phyloP scores from a whole-genome alignment of 2,797 vertebrate genomes.

The Syngnathus rostellatus region DNA sequence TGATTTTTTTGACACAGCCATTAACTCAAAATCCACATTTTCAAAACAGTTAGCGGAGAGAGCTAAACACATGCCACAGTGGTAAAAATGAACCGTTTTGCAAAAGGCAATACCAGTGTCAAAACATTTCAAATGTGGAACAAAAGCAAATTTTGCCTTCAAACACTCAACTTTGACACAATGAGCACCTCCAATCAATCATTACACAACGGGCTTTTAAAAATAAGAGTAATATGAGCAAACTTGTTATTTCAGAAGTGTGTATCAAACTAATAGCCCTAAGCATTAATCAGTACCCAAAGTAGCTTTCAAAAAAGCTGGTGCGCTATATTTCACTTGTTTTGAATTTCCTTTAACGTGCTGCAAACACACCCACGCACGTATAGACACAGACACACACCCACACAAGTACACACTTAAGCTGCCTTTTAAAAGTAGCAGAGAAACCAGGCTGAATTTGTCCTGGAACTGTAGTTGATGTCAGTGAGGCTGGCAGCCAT shows the following conservation, averaged over 20 bases:
- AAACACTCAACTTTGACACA: too few relatives aligned
- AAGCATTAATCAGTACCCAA: neutral
- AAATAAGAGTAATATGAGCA: neutral
- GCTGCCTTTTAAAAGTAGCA: conserved; percentile 41
- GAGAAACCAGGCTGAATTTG: conserved; percentile 40
- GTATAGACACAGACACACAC: conserved; percentile 12
- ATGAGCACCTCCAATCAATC: too few relatives aligned
- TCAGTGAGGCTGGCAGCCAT: conserved; percentile 52
- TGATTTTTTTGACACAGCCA: too few relatives aligned
- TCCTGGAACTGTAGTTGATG: conserved; percentile 45
- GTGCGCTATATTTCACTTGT: neutral
- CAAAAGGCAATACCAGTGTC: too few relatives aligned
- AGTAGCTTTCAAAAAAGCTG: neutral
- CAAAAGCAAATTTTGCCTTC: too few relatives aligned
- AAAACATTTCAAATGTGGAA: too few relatives aligned
- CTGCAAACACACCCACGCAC: neutral
- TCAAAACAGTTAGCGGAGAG: too few relatives aligned
- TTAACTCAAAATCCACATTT: too few relatives aligned
- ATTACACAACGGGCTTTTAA: too few relatives aligned
- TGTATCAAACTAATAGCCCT: neutral
- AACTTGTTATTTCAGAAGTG: neutral
- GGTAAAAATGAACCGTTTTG: too few relatives aligned
- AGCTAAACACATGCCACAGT: too few relatives aligned
- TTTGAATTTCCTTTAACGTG: conserved; percentile 28
- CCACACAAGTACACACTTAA: conserved; percentile 12